Base-by-base conservation (phyloP, 2,113 vertebrate genomes). In the Chloroceryle aenea region DNA sequence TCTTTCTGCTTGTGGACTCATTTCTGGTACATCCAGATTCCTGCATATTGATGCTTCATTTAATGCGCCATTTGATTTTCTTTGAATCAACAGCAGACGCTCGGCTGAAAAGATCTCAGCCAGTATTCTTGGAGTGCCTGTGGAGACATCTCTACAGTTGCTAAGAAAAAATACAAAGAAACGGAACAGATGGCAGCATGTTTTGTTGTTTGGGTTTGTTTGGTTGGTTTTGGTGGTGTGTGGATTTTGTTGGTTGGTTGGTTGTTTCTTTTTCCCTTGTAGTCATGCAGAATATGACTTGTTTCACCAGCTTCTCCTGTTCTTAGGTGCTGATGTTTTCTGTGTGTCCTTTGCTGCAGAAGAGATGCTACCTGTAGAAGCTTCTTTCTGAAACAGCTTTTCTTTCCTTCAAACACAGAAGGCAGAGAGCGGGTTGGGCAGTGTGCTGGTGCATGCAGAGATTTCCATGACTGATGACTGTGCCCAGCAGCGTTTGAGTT, bases 41-140 rank as follows among this genome's bases (percentile, higher is more conserved):
- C 92, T 87, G 69, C 25, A 25, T 81, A 50, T 62, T 55, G 59
- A 85, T 89, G 84, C 30, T 81, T 38, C 25, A 36, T 95, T 94
- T 96, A 56, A 38, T 45, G 76, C 80, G 80, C 63, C 38, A 17
- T 94, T 94, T 96, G 58, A 61, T 90, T 81, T 92, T 91, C 73
- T 91, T 82, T 79, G 74, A 85, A 91, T 79, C 56, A 68, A 11
- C 61, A 82, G 58, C 73, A 90, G 68, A 86, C 76, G 52, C 76
- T 90, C 52, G 34, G 47, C 73, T 89, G 72, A 42, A 55, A 85
- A 79, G 50, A 63, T 50, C 74, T 64, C 34, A 78, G 68, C 43
- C 25, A 48, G 12, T 84, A 26, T 74, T 84, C 72, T 81, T 20
- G 6, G 32, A 71, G 26, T 55, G 72, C 68, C 73, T 67, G 73